A percentile compares a stretch with the other conserved stretches of the same genome.
Conservation (phyloP, 2,113 vertebrate species). For the Ceyx cyanopectus region DNA sequence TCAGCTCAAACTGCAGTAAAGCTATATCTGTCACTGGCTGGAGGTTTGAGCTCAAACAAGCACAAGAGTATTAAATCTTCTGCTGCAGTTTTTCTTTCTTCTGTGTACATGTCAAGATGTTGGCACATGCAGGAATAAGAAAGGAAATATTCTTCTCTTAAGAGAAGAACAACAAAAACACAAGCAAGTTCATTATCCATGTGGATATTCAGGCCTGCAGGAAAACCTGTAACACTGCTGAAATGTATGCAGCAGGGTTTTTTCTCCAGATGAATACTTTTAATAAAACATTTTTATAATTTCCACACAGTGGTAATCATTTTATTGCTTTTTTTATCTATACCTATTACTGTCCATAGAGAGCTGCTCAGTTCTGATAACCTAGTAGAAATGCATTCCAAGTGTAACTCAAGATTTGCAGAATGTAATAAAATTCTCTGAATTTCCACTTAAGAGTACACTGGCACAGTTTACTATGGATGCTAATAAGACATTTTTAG, state of each 20-base stretch:
- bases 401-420: constrained; percentile 32
- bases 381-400: constrained; percentile 33
- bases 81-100: not conserved
- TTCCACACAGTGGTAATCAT: constrained; percentile 52
- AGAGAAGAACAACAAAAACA: not conserved
- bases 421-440: constrained; percentile 63
- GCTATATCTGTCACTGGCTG: not conserved
- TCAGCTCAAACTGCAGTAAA: not conserved
- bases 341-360: constrained; percentile 52
- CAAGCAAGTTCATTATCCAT: not conserved
- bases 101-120: not conserved
- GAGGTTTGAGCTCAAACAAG: not conserved
- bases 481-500: constrained; percentile 44
- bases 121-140: not conserved
- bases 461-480: constrained; percentile 40
- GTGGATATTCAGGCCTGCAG: not conserved
- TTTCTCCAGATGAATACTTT: constrained; percentile 20
- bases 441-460: constrained; percentile 64
- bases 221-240: not conserved
- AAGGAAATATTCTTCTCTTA: not conserved
- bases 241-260: not conserved
- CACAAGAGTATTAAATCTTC: not conserved
- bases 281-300: constrained; percentile 52
- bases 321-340: constrained; percentile 69
- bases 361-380: constrained; percentile 62